Conservation (phyloP, 2,113 vertebrate genomes). For the Hippoglossus stenolepis region DNA sequence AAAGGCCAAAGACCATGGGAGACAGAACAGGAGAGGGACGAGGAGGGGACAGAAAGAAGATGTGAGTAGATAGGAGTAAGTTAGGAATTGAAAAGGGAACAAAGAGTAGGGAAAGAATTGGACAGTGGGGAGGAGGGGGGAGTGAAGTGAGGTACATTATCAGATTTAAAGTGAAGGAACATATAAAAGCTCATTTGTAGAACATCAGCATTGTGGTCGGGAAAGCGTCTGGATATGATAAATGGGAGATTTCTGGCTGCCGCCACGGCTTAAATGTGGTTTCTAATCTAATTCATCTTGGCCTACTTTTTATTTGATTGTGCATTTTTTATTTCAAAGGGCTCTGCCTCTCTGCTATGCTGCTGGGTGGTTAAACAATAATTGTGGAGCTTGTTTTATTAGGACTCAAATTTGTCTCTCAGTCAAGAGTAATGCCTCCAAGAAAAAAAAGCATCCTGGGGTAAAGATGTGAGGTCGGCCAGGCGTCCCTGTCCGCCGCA, state of each 20-base stretch:
- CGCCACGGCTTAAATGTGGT: constrained; percentile 58
- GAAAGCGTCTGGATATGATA: constrained; percentile 73
- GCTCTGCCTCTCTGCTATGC: constrained; percentile 44
- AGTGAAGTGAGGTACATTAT: constrained; percentile 78
- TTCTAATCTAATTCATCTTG: constrained; percentile 78
- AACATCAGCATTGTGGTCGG: constrained; percentile 75
- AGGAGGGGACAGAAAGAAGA: constrained; percentile 65
- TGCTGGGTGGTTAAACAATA: constrained; percentile 64
- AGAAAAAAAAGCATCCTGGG: constrained; percentile 58
- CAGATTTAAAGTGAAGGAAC: constrained; percentile 77
- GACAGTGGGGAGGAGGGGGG: constrained; percentile 52
- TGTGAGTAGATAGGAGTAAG: constrained; percentile 63
- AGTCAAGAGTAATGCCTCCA: constrained; percentile 68
- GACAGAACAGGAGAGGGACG: constrained; percentile 53
- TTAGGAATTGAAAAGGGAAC: constrained; percentile 67
- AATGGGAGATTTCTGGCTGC: constrained; percentile 78
- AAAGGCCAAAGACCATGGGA: constrained; percentile 63
- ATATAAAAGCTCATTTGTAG: constrained; percentile 80
- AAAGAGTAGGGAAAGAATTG: constrained; percentile 57
- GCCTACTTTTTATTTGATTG: constrained; percentile 79
- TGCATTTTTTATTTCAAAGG: constrained; percentile 76
- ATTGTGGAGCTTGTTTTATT: constrained; percentile 74
- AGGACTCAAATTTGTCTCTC: constrained; percentile 72
- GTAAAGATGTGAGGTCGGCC: constrained; percentile 66
- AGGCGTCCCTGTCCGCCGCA: constrained; percentile 43